Evolutionary conservation across 2,888 invertebrate genomes (phyloP), one percentile per base, ranked within the genome.

Genomic region (Lamellibrachia columna): DNA sequence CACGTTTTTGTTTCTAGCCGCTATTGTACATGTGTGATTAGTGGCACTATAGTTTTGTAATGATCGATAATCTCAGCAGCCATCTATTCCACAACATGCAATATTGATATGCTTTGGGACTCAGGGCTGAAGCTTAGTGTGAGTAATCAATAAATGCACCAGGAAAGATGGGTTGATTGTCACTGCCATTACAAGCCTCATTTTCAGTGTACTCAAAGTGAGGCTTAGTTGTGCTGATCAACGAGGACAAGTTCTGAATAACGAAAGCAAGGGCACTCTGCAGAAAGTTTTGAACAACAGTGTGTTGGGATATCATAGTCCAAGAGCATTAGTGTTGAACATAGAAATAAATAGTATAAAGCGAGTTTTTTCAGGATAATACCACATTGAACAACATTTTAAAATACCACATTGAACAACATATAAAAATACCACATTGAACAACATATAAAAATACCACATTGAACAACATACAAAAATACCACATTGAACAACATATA

Each of bases 101-200:
- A 75, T 75, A 75, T 75, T 75, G 75, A 75, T 75, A 75, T n/a
- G 75, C 75, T 75, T 75, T n/a, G 75, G 75, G 22, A 75, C 75
- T 15, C 75, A 22, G 6, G 15, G 75, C 40, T 75, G 75, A 75
- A 75, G 75, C 15, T 75, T 75, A 75, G 75, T 75, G 75, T 75
- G 75, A 75, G 75, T 8, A 22, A 75, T 75, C 75, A 75, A 75
- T 75, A 75, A 75, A 75, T 75, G 1, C 15, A 15, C 75, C 15
- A 75, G n/a, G 75, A 75, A 22, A 75, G 75, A 75, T 75, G 75
- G 22, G 22, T 75, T 22, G 15, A 22, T 4, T n/a, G 6, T n/a
- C 3, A 22, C 22, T 75, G 75, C 22, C 75, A 22, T 75, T 75
- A 75, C 15, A 3, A 75, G 75, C 75, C 75, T 75, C 75, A 6